phyloP scores from a whole-genome alignment of 2,113 vertebrate species.

The Lagenorhynchus albirostris region DNA sequence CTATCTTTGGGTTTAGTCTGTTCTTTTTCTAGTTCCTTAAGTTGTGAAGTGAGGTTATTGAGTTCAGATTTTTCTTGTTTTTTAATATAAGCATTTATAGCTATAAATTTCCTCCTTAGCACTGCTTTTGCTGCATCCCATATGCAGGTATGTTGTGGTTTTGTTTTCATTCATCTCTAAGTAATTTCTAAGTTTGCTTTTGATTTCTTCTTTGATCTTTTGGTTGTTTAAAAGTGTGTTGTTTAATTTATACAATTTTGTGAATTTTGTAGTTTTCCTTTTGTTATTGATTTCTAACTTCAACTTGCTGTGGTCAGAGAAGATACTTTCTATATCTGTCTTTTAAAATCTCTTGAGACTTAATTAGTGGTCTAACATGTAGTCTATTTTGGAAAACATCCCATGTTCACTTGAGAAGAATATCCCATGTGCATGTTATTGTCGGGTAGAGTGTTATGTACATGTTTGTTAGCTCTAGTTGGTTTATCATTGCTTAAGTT shows the following conservation, averaged over 20 bases:
- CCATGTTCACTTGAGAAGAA: neutral
- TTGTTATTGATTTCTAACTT: neutral
- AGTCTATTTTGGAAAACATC: neutral
- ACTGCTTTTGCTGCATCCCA: neutral
- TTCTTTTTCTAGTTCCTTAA: neutral
- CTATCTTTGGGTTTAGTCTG: neutral
- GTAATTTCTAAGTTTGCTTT: neutral
- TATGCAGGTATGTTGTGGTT: neutral
- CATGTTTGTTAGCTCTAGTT: neutral
- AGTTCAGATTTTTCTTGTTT: neutral
- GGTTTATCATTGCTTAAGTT: neutral
- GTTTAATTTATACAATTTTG: neutral
- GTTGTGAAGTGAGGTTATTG: neutral
- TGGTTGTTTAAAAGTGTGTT: neutral
- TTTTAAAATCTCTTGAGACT: neutral
- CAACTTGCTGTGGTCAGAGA: neutral
- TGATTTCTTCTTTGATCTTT: neutral
- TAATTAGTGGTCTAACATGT: neutral
- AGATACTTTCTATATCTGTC: neutral
- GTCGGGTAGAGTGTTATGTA: neutral
- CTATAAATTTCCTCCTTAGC: neutral
- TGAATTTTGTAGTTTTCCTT: neutral
- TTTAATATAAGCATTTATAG: neutral
- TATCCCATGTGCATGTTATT: neutral
- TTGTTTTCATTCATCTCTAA: neutral